Evolutionary conservation across 1,140 invertebrate species (phyloP), one percentile per base, ranked within the genome.

Genomic region (Melipona quadrifasciata): DNA sequence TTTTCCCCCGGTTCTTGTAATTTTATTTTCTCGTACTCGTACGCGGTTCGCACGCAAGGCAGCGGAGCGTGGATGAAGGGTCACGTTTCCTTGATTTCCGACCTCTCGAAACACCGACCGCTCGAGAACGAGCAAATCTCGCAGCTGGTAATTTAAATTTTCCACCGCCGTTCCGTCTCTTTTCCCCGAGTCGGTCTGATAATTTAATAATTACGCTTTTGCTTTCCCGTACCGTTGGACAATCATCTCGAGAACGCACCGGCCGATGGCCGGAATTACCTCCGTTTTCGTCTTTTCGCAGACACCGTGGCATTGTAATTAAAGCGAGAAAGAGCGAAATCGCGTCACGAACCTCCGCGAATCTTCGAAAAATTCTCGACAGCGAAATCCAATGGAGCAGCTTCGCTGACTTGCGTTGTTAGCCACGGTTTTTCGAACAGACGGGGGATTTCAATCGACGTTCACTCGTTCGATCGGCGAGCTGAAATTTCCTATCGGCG

Each of bases 41-140:
- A 24, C 14, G 53, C 4, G 19, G 64, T 27, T 34, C n/a, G 64
- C n/a, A 47, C 31, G 39, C 53, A 71, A 58, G 31, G 21, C 65
- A 31, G 39, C 24, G 31, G 51, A 27, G 58, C 58, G 47, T 11
- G 64, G 21, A 5, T 70, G n/a, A 51, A 79, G 64, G 67, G 55
- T 71, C 74, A 55, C 75, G 75, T 83, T 83, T 79, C 27, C 82
- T 78, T 71, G 75, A 83, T 83, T 83, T 58, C 67, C 67, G 11
- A 58, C 39, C 75, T 5, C 82, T 68, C 34, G 55, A 58, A 61
- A 58, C 51, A 58, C 70, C 24, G 39, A 61, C 61, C 19, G 51
- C 61, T 47, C 51, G 71, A 76, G 73, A 12, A 78, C 27, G 53
- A 51, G 65, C 51, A 34, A 72, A 82, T n/a, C 51, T 76, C 39